These are phyloP conservation scores for Schlechtendalia chinensis DNA, from an alignment of 1,140 invertebrate genomes.

Conservation along the genomic window DNA sequence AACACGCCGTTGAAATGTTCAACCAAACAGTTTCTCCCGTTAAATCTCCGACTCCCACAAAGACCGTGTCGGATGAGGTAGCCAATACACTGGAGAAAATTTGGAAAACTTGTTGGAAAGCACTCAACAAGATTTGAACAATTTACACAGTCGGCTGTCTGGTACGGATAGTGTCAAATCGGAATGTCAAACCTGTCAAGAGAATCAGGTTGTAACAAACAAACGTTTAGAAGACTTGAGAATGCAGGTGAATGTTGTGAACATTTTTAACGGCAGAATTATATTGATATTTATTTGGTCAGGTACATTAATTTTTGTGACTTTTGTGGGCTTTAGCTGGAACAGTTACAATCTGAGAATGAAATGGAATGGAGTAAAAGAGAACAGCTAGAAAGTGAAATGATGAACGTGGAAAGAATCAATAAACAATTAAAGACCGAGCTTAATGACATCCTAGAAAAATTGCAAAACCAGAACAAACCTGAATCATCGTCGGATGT, in stretches of 20 bases:
- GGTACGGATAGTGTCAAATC: conserved; percentile 16
- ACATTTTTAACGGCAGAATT: neutral
- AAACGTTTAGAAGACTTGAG: conserved; percentile 69
- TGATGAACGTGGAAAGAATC: conserved; percentile 79
- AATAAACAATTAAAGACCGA: conserved; percentile 84
- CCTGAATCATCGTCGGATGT: conserved; percentile 64
- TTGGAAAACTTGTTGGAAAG: conserved; percentile 40
- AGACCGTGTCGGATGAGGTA: neutral
- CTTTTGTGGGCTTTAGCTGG: conserved; percentile 61
- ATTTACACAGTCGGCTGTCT: conserved; percentile 21
- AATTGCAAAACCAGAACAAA: conserved; percentile 67
- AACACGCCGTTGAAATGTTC: conserved; percentile 61
- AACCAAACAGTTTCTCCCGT: conserved; percentile 23
- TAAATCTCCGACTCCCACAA: conserved; percentile 1
- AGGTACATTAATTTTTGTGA: neutral
- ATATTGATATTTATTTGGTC: neutral
- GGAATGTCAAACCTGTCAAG: conserved; percentile 4
- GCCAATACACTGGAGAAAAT: conserved; percentile 25
- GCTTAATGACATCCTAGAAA: conserved; percentile 77
- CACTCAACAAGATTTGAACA: conserved; percentile 46
- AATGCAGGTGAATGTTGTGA: conserved; percentile 59
- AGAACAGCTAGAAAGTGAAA: conserved; percentile 85
- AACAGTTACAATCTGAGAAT: conserved; percentile 85
- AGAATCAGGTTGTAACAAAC: conserved; percentile 8
- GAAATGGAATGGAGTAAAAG: conserved; percentile 89